phyloP scores from a whole-genome alignment of 2,888 invertebrate genomes.

The Saturnia japonica region DNA sequence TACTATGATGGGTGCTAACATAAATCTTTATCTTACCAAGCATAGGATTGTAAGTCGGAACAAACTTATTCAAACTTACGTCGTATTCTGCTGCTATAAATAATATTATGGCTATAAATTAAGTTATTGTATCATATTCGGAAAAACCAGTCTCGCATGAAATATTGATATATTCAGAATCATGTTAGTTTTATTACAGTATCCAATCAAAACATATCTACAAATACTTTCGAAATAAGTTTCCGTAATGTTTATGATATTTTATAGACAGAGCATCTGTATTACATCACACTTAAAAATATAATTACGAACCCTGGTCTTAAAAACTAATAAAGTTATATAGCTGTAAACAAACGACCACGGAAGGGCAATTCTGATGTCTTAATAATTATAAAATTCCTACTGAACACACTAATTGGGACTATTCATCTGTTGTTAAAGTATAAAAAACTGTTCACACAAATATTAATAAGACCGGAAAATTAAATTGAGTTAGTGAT shows the following conservation, averaged over 20 bases:
- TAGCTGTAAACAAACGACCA: slow-evolving; percentile 50
- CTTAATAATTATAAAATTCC: slow-evolving; percentile 45
- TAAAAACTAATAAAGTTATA: slow-evolving; percentile 55
- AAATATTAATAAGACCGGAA: slow-evolving; percentile 40
- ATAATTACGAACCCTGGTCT: slow-evolving; percentile 43
- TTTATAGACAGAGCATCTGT: slow-evolving; percentile 40
- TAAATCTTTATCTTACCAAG: too few relatives aligned
- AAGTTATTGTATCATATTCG: background rate
- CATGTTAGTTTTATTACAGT: background rate
- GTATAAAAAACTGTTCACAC: slow-evolving; percentile 33
- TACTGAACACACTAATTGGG: slow-evolving; percentile 45
- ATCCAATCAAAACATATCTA: slow-evolving; percentile 4
- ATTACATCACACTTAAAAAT: slow-evolving; percentile 21
- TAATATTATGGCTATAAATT: background rate
- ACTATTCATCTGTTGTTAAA: slow-evolving; percentile 39
- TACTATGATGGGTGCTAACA: too few relatives aligned
- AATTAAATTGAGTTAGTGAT: slow-evolving; percentile 31
- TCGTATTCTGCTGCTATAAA: too few relatives aligned
- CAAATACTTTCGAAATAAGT: slow-evolving; percentile 36
- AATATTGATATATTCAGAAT: background rate
- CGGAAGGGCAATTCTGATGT: slow-evolving; percentile 40
- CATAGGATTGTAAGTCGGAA: too few relatives aligned
- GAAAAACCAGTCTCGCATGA: background rate
- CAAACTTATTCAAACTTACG: too few relatives aligned
- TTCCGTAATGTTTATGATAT: slow-evolving; percentile 40